Evolutionary conservation across 2,888 invertebrate species (phyloP).

Genomic region (Hedychridium roseum): DNA sequence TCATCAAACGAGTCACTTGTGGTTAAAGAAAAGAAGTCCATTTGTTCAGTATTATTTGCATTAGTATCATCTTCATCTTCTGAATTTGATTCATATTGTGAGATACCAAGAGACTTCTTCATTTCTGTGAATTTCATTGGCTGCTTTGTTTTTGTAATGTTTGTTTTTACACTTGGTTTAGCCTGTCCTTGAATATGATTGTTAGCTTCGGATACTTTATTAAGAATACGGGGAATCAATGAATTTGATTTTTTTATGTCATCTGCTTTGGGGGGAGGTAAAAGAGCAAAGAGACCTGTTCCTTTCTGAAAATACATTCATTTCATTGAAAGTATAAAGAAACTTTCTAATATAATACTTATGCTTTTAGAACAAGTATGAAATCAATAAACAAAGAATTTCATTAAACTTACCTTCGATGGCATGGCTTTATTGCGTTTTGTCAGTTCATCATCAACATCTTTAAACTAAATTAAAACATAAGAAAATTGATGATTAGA

Average conservation of each 20-base stretch:
- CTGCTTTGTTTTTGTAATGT: constrained; percentile 15
- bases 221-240: constrained; percentile 65
- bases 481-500: background rate
- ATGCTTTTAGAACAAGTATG: no score
- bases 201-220: constrained; percentile 60
- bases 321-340: background rate
- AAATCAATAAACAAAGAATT: constrained; percentile 1
- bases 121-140: constrained; percentile 22
- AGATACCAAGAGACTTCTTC: constrained; percentile 19
- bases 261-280: constrained; percentile 73
- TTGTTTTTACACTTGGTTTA: background rate
- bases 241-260: constrained; percentile 52
- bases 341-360: constrained; percentile 10
- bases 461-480: constrained; percentile 67
- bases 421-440: constrained; percentile 63
- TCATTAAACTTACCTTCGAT: constrained; percentile 64
- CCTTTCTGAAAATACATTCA: constrained; percentile 66
- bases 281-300: constrained; percentile 72
- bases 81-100: constrained; percentile 54
- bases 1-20: no score
- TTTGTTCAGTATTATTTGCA: background rate
- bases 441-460: constrained; percentile 66
- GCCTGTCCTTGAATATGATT: constrained; percentile 14
- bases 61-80: constrained; percentile 52
- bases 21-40: constrained; percentile 3